Conservation (phyloP, 2,888 invertebrate genomes). For the Schizotus pectinicornis region DNA sequence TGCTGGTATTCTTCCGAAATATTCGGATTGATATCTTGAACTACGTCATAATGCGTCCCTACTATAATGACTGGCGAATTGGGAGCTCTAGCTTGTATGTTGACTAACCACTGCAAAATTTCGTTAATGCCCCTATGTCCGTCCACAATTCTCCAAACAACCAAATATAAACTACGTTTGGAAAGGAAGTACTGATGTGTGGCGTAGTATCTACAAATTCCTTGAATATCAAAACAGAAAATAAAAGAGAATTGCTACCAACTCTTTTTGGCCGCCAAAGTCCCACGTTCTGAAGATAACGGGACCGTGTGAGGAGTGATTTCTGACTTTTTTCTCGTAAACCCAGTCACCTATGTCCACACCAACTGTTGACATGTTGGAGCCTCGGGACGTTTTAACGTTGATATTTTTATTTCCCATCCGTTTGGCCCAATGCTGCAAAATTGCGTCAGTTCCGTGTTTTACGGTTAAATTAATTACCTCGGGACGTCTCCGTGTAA, state of each 20-base stretch:
- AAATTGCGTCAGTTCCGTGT: conserved; percentile 8
- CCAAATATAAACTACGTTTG: conserved; percentile 91
- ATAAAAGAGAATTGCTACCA: conserved; percentile 44
- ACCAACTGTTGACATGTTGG: conserved; percentile 93
- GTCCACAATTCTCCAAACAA: conserved; percentile 93
- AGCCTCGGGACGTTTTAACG: conserved; percentile 75
- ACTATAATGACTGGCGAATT: conserved; percentile 96
- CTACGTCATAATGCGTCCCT: conserved; percentile 94
- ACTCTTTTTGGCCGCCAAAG: conserved; percentile 97
- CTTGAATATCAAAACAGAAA: conserved; percentile 13
- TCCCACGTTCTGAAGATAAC: conserved; percentile 97
- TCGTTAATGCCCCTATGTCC: conserved; percentile 89
- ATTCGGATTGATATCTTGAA: conserved; percentile 65
- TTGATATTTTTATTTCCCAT: conserved; percentile 90
- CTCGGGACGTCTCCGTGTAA: conserved; percentile 73
- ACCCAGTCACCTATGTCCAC: conserved; percentile 97
- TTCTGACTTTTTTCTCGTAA: conserved; percentile 83
- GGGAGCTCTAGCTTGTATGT: conserved; percentile 91
- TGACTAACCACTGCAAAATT: conserved; percentile 95
- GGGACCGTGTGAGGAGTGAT: conserved; percentile 77
- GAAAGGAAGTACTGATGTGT: conserved; percentile 99
- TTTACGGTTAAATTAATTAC: conserved; percentile 49
- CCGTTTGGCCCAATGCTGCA: conserved; percentile 90
- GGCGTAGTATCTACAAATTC: conserved; percentile 79
- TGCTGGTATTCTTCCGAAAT: conserved; percentile 85